phyloP scores from a whole-genome alignment of 2,888 invertebrate genomes.

The Pilophorus perplexus region DNA sequence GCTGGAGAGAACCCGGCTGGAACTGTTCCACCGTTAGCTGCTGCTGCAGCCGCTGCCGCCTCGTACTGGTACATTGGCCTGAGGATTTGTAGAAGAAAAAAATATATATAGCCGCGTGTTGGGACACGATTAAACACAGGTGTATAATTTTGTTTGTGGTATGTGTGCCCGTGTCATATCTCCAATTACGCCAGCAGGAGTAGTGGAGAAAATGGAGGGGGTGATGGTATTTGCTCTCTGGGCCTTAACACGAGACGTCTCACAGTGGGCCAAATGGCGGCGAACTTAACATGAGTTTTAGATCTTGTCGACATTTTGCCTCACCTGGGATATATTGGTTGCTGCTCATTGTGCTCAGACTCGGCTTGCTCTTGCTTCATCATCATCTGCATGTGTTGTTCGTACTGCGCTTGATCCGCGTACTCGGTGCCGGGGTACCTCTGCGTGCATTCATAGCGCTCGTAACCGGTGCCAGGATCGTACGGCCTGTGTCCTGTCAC shows the following conservation, averaged over 20 bases:
- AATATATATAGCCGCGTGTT: too few species aligned
- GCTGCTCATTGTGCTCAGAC: slow-evolving; percentile 65
- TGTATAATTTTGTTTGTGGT: too few species aligned
- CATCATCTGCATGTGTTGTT: slow-evolving; percentile 54
- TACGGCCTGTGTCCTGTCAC: slow-evolving; percentile 56
- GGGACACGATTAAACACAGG: too few species aligned
- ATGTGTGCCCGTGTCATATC: too few species aligned
- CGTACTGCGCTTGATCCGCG: slow-evolving; percentile 50
- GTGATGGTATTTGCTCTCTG: too few species aligned
- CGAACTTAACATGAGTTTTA: too few species aligned
- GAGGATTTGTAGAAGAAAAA: slow-evolving; percentile 46
- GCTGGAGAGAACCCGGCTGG: slow-evolving; percentile 65
- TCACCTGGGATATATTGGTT: slow-evolving; percentile 72
- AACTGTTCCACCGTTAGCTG: slow-evolving; percentile 41
- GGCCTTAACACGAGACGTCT: too few species aligned
- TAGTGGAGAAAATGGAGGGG: too few species aligned
- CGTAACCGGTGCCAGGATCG: slow-evolving; percentile 61
- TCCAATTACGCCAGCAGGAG: too few species aligned
- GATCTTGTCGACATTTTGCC: too few species aligned
- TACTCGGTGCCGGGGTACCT: slow-evolving; percentile 37
- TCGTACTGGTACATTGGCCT: slow-evolving; percentile 83
- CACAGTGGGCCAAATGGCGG: too few species aligned
- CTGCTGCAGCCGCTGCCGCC: slow-evolving; percentile 58
- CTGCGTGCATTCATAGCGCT: slow-evolving; percentile 59
- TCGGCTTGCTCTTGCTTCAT: slow-evolving; percentile 58